Base-by-base conservation (phyloP, 2,888 invertebrate genomes). In the Nymphalis urticae region DNA sequence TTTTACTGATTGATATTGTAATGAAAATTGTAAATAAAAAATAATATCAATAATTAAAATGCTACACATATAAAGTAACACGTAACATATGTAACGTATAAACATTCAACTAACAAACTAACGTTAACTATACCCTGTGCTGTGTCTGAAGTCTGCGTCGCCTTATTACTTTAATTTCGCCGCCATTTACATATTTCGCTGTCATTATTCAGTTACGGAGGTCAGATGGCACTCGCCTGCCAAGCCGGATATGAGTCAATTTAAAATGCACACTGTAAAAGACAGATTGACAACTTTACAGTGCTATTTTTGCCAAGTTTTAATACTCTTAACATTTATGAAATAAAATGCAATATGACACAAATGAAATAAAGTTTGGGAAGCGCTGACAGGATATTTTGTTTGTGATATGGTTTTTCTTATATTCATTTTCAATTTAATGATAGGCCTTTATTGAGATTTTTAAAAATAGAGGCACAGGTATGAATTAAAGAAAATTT, bases 151-250 rank as follows among this genome's bases (percentile, higher is more conserved):
- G 64, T 66, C 69, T 71, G 56, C 61, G 1, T 24, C 48, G 10
- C 62, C 61, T 66, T 65, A 66, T 64, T 64, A 66, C 63, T 56
- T 61, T 51, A 48, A 50, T 61, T 51, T 58, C 56, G 51, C 61
- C 66, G 64, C 66, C 63, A 58, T 71, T 71, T 13, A 69, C 64
- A 69, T 69, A 51, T 66, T 71, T 61, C 50, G 56, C 56, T 58
- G 61, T 61, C 66, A 64, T 71, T 69, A 69, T 64, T 68, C 65
- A 63, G 61, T 64, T 66, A 17, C 48, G 32, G 56, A 60, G 69
- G 66, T 66, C 69, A 69, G 66, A 54, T 69, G 69, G 69, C 69
- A 58, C 51, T 58, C 68, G 62, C 50, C 54, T 42, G 67, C 56
- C 64, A 58, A 53, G 61, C 36, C 64, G 69, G 69, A 69, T 69